These are phyloP conservation scores for Bombyx mandarina DNA, from an alignment of 1,140 invertebrate species.

Conservation along the genomic window DNA sequence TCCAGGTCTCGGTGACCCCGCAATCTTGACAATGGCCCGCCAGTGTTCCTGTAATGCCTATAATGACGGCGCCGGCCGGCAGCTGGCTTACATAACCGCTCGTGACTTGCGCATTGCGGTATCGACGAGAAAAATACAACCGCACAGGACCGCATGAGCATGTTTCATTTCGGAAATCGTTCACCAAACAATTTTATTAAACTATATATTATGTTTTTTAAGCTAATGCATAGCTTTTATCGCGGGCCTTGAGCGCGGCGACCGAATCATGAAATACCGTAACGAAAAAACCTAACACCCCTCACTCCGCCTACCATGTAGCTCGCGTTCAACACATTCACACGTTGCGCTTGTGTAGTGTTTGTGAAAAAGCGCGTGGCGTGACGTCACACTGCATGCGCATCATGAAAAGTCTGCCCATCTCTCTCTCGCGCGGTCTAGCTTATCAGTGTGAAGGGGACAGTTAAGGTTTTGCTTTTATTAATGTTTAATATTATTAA, in stretches of 20 bases:
- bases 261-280: too few species aligned
- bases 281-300: too few species aligned
- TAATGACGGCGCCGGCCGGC: constrained; percentile 59
- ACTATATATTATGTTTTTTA: not conserved
- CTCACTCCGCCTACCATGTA: too few species aligned
- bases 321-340: too few species aligned
- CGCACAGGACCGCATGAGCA: constrained; percentile 10
- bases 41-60: constrained; percentile 55
- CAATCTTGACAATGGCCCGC: constrained; percentile 67
- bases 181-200: not conserved
- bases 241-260: too few species aligned
- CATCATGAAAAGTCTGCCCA: too few species aligned
- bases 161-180: not conserved
- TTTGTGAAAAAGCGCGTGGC: too few species aligned
- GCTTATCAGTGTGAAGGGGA: too few species aligned
- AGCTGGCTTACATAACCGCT: constrained; percentile 65
- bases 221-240: not conserved
- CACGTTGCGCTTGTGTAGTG: too few species aligned
- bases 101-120: constrained; percentile 67
- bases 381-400: too few species aligned
- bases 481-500: not conserved
- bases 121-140: constrained; percentile 56
- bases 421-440: too few species aligned
- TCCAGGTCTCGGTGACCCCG: constrained; percentile 55
- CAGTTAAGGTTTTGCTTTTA: not conserved